Evolutionary conservation across 35 echinoderm and acorn worm species (phyloP).

Genomic region (Hemicentrotus pulcherrimus): DNA sequence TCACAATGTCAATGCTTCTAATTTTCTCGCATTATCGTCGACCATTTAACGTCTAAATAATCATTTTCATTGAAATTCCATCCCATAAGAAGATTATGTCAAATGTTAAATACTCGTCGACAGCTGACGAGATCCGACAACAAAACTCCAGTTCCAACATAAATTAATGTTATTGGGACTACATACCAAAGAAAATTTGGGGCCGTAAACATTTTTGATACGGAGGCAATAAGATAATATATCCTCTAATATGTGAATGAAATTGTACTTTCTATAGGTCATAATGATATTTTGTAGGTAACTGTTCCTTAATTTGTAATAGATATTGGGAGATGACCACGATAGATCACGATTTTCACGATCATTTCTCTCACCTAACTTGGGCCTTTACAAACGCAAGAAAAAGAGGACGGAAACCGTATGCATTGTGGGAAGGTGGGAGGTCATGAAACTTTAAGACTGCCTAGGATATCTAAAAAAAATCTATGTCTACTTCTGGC

Average conservation of each 20-base stretch:
- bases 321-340: not conserved
- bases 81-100: too few relatives aligned
- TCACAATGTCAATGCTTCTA: too few relatives aligned
- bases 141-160: not conserved
- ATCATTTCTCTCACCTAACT: not conserved
- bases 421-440: not conserved
- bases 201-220: not conserved
- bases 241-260: not conserved
- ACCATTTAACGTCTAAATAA: not conserved
- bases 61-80: too few relatives aligned
- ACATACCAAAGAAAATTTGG: not conserved
- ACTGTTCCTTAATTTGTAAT: not conserved
- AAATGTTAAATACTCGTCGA: too few relatives aligned
- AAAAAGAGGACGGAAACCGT: not conserved
- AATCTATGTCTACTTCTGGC: too few relatives aligned
- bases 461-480: too few relatives aligned
- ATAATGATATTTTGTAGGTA: not conserved
- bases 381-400: not conserved
- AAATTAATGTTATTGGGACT: not conserved
- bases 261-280: not conserved
- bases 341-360: not conserved
- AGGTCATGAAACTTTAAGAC: too few relatives aligned
- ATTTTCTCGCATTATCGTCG: too few relatives aligned
- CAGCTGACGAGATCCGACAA: not conserved
- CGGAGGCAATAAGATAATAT: not conserved